These are phyloP conservation scores for Notothenia rossii DNA, from an alignment of 2,113 vertebrate species.

Conservation along the genomic window DNA sequence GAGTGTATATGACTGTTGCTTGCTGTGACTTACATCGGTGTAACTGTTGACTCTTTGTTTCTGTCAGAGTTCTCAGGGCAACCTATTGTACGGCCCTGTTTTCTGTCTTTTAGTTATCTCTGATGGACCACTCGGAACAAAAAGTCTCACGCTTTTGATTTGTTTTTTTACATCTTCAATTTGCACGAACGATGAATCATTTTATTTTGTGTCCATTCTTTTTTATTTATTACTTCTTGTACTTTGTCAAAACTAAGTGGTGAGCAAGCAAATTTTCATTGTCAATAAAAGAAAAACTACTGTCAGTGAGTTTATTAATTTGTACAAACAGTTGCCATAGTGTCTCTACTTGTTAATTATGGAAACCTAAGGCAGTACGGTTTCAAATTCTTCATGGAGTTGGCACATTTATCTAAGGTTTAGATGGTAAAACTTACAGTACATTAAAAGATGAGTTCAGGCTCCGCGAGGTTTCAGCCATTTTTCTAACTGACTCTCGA, in stretches of 20 bases:
- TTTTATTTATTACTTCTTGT: constrained; percentile 90
- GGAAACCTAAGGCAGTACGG: background rate
- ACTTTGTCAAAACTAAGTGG: constrained; percentile 93
- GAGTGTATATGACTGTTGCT: constrained; percentile 91
- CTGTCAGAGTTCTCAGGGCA: constrained; percentile 66
- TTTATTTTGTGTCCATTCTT: constrained; percentile 81
- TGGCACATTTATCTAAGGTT: too few relatives aligned
- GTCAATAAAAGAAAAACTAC: constrained; percentile 91
- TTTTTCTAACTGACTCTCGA: constrained; percentile 85
- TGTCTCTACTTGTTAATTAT: background rate
- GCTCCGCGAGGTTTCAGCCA: constrained; percentile 15
- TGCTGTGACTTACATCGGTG: constrained; percentile 94
- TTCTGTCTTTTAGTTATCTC: constrained; percentile 92
- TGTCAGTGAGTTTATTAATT: constrained; percentile 60
- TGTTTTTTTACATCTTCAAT: constrained; percentile 82
- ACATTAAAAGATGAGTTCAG: constrained; percentile 21
- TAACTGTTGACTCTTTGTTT: constrained; percentile 88
- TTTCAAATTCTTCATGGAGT: background rate
- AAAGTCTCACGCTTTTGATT: constrained; percentile 53
- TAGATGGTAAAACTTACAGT: background rate
- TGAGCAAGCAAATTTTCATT: constrained; percentile 91
- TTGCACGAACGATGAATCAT: constrained; percentile 90
- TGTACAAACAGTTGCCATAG: background rate
- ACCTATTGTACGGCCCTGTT: constrained; percentile 63
- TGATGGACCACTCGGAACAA: constrained; percentile 78